Percentiles rank a stretch among this genome's conserved stretches.
These are phyloP conservation scores for Didymodactylos carnosus DNA, from an alignment of 2,888 invertebrate species.

Conservation along the genomic window DNA sequence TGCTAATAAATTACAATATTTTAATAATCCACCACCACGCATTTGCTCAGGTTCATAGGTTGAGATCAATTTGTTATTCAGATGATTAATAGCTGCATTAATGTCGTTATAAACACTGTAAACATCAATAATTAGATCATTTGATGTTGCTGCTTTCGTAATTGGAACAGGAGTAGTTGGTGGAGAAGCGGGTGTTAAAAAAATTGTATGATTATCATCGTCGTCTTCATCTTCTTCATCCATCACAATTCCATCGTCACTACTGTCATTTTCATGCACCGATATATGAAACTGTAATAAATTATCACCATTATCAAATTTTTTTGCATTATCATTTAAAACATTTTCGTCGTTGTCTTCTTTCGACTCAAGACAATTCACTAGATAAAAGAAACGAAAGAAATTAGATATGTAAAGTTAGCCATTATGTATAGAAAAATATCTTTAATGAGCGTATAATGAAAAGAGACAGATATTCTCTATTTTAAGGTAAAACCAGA, in stretches of 20 bases:
- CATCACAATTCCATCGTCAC: background rate
- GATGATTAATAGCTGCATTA: constrained; percentile 75
- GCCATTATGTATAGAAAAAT: no score
- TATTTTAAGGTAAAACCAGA: no score
- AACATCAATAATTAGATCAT: constrained; percentile 41
- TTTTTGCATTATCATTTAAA: no score
- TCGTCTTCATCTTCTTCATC: constrained; percentile 50
- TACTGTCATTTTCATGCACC: background rate
- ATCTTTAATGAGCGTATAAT: no score
- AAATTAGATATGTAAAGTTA: no score
- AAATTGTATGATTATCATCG: background rate
- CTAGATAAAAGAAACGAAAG: no score
- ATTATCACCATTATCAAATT: background rate
- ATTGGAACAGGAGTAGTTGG: constrained; percentile 37
- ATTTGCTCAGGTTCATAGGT: constrained; percentile 96
- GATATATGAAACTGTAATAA: background rate
- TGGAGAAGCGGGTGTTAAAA: constrained; percentile 39
- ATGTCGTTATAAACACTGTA: constrained; percentile 92
- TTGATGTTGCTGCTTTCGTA: background rate
- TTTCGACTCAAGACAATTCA: no score
- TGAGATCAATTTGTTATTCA: constrained; percentile 87
- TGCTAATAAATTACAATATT: constrained; percentile 89
- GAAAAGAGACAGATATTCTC: no score
- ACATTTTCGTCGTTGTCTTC: no score
- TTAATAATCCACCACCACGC: constrained; percentile 86